Evolutionary conservation across 2,888 invertebrate species (phyloP).

Genomic region (Odontocerum albicorne): DNA sequence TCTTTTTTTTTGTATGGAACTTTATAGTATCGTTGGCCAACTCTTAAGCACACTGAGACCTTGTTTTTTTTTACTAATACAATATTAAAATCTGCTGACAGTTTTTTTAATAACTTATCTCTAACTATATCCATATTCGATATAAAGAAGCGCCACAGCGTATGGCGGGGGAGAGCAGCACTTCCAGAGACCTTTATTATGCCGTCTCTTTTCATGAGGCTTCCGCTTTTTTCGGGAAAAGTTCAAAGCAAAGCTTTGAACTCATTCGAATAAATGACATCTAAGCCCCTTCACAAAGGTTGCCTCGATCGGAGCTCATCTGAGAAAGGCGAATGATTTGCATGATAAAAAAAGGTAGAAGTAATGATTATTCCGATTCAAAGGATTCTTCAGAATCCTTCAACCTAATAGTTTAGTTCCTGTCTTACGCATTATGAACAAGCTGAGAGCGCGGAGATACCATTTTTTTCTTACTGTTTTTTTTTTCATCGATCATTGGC

Average conservation of each 20-base stretch:
- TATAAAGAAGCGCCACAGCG: no score
- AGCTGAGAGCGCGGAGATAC: background rate
- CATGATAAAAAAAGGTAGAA: slow-evolving; percentile 28
- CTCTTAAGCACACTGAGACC: no score
- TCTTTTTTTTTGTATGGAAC: no score
- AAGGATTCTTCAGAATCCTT: background rate
- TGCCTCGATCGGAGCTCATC: slow-evolving; percentile 22
- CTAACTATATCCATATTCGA: no score
- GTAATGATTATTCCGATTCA: slow-evolving; percentile 2
- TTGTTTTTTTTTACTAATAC: no score
- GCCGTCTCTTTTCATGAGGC: slow-evolving; percentile 3
- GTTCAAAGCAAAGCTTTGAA: slow-evolving; percentile 29
- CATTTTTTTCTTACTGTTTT: background rate
- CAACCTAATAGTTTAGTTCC: background rate
- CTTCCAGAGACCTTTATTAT: slow-evolving; percentile 16
- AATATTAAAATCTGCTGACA: no score
- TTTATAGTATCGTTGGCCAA: no score
- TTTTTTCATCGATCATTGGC: no score
- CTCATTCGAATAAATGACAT: slow-evolving; percentile 32
- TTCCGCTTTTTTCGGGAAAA: slow-evolving; percentile 12
- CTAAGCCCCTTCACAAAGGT: slow-evolving; percentile 22
- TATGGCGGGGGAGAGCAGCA: no score
- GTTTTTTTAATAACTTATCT: no score
- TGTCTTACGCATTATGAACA: background rate
- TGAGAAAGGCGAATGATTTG: slow-evolving; percentile 24